phyloP scores from a whole-genome alignment of 2,888 invertebrate species.

The Clistopyga incitator region DNA sequence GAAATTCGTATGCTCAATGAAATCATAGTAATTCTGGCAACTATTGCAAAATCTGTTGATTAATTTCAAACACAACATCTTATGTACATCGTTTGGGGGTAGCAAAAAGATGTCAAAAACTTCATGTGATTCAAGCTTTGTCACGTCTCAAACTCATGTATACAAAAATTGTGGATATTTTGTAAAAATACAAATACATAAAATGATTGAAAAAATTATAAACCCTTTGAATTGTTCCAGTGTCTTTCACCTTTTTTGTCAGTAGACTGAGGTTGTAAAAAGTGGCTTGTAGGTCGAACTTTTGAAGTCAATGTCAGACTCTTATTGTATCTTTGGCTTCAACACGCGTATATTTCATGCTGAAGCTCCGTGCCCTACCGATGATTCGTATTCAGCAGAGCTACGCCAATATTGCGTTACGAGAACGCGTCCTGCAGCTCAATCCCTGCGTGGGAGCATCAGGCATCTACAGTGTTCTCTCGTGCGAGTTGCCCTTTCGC shows the following conservation, averaged over 20 bases:
- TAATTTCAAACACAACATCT: too few relatives aligned
- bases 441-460: constrained; percentile 68
- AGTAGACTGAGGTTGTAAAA: background rate
- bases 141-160: too few relatives aligned
- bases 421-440: constrained; percentile 81
- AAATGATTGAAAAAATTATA: background rate
- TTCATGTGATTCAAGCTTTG: too few relatives aligned
- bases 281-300: background rate
- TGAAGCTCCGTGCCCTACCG: constrained; percentile 62
- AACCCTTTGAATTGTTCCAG: background rate
- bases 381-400: constrained; percentile 81
- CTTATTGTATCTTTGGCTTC: constrained; percentile 47
- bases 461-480: constrained; percentile 48
- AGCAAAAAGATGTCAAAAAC: too few relatives aligned
- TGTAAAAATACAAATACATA: background rate
- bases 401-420: constrained; percentile 84
- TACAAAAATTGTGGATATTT: too few relatives aligned
- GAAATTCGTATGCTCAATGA: too few relatives aligned
- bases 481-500: constrained; percentile 54
- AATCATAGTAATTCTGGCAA: too few relatives aligned
- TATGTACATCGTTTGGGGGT: too few relatives aligned
- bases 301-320: constrained; percentile 28
- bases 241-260: background rate
- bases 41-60: too few relatives aligned
- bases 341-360: constrained; percentile 50